Conservation (phyloP, 2,113 vertebrate species). For the Centropus bengalensis region DNA sequence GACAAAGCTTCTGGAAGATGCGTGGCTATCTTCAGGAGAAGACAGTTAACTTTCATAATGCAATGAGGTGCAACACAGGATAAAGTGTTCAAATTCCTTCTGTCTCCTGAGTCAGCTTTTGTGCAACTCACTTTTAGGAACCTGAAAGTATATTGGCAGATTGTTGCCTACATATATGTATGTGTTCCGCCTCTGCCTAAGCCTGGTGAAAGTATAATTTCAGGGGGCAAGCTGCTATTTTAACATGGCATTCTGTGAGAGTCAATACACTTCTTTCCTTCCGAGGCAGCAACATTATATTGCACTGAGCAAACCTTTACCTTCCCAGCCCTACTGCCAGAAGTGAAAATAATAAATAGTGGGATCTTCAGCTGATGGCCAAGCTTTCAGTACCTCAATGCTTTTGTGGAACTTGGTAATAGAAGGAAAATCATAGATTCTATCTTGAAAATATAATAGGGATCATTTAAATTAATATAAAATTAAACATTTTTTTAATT, state of each 20-base stretch:
- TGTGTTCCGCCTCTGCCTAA: neutral
- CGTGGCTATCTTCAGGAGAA: neutral
- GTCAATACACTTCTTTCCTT: neutral
- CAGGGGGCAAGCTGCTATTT: neutral
- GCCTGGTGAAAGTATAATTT: neutral
- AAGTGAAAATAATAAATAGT: neutral
- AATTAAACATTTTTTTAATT: neutral
- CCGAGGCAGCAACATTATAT: neutral
- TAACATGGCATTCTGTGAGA: neutral
- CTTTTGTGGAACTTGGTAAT: neutral
- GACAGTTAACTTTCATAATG: neutral
- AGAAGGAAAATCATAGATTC: neutral
- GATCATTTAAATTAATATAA: neutral
- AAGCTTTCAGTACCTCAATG: neutral
- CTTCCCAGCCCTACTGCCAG: neutral
- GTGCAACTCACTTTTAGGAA: neutral
- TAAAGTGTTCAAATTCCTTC: neutral
- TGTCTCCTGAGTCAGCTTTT: neutral
- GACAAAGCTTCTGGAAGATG: neutral
- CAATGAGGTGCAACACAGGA: neutral
- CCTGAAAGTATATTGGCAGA: neutral
- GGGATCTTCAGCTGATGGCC: neutral
- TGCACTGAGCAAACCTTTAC: neutral
- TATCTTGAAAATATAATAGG: neutral
- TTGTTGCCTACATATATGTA: neutral